A percentile compares a stretch with the other conserved stretches of the same genome.
phyloP scores from a whole-genome alignment of 2,888 invertebrate genomes.

The Pseudeuparius sepicola region DNA sequence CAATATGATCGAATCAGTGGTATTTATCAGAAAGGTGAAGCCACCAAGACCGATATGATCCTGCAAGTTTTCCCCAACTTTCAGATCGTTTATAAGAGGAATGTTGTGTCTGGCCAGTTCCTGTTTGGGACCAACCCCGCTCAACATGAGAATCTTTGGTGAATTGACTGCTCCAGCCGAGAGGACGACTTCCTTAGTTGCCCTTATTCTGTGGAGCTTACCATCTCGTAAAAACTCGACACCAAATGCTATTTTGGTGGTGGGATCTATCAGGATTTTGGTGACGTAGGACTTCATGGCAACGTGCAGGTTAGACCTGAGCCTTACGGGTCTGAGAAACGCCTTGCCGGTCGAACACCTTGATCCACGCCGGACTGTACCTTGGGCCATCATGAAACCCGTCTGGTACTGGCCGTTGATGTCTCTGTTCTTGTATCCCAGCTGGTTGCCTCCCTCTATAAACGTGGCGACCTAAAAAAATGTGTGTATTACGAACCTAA shows the following conservation, averaged over 20 bases:
- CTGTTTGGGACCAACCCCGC: slow-evolving; percentile 72
- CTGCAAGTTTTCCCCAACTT: slow-evolving; percentile 79
- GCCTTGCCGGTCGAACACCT: slow-evolving; percentile 85
- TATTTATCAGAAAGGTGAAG: slow-evolving; percentile 69
- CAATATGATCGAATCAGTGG: slow-evolving; percentile 69
- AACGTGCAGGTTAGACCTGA: slow-evolving; percentile 74
- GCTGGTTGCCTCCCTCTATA: slow-evolving; percentile 59
- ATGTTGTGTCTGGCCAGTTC: slow-evolving; percentile 65
- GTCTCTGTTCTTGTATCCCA: slow-evolving; percentile 75
- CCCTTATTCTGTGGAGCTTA: slow-evolving; percentile 60
- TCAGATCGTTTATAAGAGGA: slow-evolving; percentile 68
- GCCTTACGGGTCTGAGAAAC: slow-evolving; percentile 68
- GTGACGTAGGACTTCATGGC: slow-evolving; percentile 75
- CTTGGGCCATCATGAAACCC: slow-evolving; percentile 85
- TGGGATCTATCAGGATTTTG: slow-evolving; percentile 61
- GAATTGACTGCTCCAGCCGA: slow-evolving; percentile 89
- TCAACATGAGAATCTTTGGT: slow-evolving; percentile 87
- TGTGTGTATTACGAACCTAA: background rate
- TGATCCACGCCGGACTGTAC: slow-evolving; percentile 66
- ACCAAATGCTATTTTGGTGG: slow-evolving; percentile 68
- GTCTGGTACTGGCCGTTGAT: slow-evolving; percentile 79
- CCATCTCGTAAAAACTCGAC: slow-evolving; percentile 71
- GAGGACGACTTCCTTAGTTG: slow-evolving; percentile 77
- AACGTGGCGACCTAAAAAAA: slow-evolving; percentile 51
- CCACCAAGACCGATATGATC: slow-evolving; percentile 85